Evolutionary conservation across 53 echinoderm and acorn worm genomes (phyloP).

Genomic region (Astropecten irregularis): DNA sequence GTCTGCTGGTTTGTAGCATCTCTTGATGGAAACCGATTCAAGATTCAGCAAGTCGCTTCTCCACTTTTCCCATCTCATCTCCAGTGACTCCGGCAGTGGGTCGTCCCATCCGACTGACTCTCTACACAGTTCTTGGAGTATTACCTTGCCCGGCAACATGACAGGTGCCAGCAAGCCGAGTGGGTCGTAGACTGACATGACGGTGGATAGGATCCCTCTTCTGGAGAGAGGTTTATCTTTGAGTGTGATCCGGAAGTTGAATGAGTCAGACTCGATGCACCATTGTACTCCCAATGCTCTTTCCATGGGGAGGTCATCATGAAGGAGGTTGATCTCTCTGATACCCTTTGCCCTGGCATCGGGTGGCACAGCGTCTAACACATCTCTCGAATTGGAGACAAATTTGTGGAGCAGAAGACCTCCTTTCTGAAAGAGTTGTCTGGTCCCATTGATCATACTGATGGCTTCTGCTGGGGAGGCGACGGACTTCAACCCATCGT

Average conservation of each 20-base stretch:
- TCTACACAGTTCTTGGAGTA: slow-evolving; percentile 73
- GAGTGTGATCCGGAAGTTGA: slow-evolving; percentile 69
- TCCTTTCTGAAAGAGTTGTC: slow-evolving; percentile 53
- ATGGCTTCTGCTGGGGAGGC: slow-evolving; percentile 30
- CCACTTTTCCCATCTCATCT: slow-evolving; percentile 64
- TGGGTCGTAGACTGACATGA: slow-evolving; percentile 78
- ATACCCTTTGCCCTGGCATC: slow-evolving; percentile 59
- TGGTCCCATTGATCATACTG: slow-evolving; percentile 42
- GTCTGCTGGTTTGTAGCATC: slow-evolving; percentile 53
- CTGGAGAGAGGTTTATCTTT: slow-evolving; percentile 58
- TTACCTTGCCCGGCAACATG: slow-evolving; percentile 61
- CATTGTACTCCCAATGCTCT: slow-evolving; percentile 67
- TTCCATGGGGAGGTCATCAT: slow-evolving; percentile 49
- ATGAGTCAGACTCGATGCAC: slow-evolving; percentile 69
- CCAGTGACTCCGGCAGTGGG: slow-evolving; percentile 61
- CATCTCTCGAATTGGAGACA: slow-evolving; percentile 68
- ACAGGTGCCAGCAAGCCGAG: slow-evolving; percentile 75
- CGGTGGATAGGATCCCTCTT: slow-evolving; percentile 62
- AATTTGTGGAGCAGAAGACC: slow-evolving; percentile 67
- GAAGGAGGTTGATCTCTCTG: slow-evolving; percentile 42
- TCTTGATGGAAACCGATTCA: slow-evolving; percentile 21
- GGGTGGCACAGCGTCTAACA: slow-evolving; percentile 52
- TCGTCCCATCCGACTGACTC: slow-evolving; percentile 68
- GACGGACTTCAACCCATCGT: slow-evolving; percentile 50
- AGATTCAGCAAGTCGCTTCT: slow-evolving; percentile 37